phyloP scores from a whole-genome alignment of 2,113 vertebrate genomes.

The Bostrychus sinensis region DNA sequence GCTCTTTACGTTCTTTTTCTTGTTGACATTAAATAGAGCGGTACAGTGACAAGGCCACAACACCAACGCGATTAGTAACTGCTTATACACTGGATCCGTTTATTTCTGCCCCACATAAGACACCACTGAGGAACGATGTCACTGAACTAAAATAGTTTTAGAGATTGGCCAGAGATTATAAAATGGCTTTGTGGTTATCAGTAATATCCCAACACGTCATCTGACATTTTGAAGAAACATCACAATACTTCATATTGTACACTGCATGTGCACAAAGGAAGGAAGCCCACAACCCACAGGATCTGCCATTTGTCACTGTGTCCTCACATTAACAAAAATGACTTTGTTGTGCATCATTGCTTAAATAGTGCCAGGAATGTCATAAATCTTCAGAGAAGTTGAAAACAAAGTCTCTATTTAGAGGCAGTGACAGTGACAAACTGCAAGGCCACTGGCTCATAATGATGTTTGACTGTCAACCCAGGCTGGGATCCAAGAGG shows the following conservation, averaged over 20 bases:
- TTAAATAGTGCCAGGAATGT: conserved; percentile 67
- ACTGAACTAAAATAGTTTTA: conserved; percentile 42
- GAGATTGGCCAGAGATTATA: conserved; percentile 24
- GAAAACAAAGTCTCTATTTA: conserved; percentile 79
- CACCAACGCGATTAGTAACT: conserved; percentile 11
- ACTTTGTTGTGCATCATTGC: conserved; percentile 72
- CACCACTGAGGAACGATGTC: conserved; percentile 1
- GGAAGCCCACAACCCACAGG: conserved; percentile 54
- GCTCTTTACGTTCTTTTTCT: conserved; percentile 14
- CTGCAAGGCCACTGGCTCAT: conserved; percentile 70
- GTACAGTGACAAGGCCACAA: conserved; percentile 5
- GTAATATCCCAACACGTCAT: conserved; percentile 33
- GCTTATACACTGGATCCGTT: conserved; percentile 9
- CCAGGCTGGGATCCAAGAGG: conserved; percentile 58
- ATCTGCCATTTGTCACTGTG: conserved; percentile 68
- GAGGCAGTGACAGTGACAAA: conserved; percentile 76
- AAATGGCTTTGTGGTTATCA: conserved; percentile 50
- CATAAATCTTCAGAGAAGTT: conserved; percentile 75
- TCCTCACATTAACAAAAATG: conserved; percentile 71
- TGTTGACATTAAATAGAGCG: conserved; percentile 4
- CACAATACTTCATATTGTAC: conserved; percentile 62
- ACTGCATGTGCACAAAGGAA: conserved; percentile 46
- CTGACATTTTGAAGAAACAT: conserved; percentile 29
- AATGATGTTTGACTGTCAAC: conserved; percentile 77
- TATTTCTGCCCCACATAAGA: conserved; percentile 9